Evolutionary conservation across 2,797 vertebrate species (phyloP).

Genomic region (Hippoglossus hippoglossus): DNA sequence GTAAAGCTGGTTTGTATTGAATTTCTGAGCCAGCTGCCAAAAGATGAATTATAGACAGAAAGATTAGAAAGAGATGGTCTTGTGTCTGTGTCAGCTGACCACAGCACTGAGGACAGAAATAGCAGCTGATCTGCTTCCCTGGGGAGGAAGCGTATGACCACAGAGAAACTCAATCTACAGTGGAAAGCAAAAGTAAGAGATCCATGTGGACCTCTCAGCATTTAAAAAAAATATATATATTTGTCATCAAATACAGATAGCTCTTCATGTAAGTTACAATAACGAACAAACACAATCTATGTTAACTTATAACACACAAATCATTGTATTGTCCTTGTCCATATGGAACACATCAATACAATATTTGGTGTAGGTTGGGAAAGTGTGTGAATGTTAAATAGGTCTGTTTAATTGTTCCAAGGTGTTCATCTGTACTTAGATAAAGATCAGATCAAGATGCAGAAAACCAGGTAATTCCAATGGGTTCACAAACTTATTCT

Average conservation of each 20-base stretch:
- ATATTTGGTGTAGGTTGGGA: too few species aligned
- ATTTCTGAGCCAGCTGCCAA: not conserved
- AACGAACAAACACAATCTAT: not conserved
- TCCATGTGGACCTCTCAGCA: not conserved
- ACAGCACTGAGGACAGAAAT: constrained; percentile 36
- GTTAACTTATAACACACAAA: not conserved
- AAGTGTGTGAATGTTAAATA: too few species aligned
- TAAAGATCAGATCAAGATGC: too few species aligned
- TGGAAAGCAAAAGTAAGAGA: not conserved
- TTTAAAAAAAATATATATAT: not conserved
- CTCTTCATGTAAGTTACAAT: not conserved
- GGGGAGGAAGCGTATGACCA: constrained; percentile 8
- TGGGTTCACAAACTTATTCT: too few species aligned
- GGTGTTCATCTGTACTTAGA: too few species aligned
- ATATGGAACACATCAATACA: too few species aligned
- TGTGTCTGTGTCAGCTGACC: constrained; percentile 63
- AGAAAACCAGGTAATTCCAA: too few species aligned
- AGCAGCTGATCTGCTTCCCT: constrained; percentile 28
- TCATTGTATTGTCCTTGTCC: too few species aligned
- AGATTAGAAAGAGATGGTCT: constrained; percentile 9
- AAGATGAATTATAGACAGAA: constrained; percentile 7
- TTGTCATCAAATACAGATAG: not conserved
- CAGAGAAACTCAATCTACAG: not conserved
- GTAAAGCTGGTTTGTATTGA: not conserved
- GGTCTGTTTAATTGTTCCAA: too few species aligned